Evolutionary conservation across 2,113 vertebrate species (phyloP).

Genomic region (Mus pahari): DNA sequence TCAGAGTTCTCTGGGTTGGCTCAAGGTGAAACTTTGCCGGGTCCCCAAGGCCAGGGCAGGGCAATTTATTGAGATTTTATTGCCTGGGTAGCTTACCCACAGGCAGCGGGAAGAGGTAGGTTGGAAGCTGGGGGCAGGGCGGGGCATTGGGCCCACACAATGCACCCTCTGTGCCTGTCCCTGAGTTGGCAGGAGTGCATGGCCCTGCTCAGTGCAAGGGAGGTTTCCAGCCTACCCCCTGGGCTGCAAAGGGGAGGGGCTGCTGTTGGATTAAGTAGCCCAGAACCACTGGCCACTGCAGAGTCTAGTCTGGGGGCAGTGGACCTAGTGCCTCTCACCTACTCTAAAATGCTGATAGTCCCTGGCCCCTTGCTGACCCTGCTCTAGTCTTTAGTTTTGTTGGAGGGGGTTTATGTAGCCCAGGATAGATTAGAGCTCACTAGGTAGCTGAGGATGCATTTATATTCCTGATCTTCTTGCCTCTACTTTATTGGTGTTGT

Average conservation of each 20-base stretch:
- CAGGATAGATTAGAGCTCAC: not conserved
- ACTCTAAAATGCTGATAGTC: not conserved
- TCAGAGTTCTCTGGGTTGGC: constrained; percentile 33
- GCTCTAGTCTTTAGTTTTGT: not conserved
- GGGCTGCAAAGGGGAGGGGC: constrained; percentile 38
- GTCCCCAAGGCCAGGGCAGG: constrained; percentile 69
- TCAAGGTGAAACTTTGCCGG: not conserved
- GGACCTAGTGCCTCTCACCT: not conserved
- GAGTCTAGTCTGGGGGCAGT: not conserved
- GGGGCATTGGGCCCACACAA: constrained; percentile 71
- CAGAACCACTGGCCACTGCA: too few relatives aligned
- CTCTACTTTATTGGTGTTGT: not conserved
- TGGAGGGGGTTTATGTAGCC: not conserved
- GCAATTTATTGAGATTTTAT: constrained; percentile 79
- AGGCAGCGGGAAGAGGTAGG: constrained; percentile 59
- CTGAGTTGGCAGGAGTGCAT: constrained; percentile 47
- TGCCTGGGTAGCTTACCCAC: constrained; percentile 71
- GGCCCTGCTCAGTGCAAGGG: constrained; percentile 15
- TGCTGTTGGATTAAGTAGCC: not conserved
- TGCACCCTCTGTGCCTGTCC: constrained; percentile 76
- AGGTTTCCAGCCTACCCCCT: constrained; percentile 65
- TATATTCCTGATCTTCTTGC: not conserved
- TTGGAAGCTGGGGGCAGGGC: constrained; percentile 51
- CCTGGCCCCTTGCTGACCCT: not conserved
- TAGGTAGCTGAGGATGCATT: not conserved